phyloP scores from a whole-genome alignment of 1,140 invertebrate species.

The Aphelenchoides fujianensis region DNA sequence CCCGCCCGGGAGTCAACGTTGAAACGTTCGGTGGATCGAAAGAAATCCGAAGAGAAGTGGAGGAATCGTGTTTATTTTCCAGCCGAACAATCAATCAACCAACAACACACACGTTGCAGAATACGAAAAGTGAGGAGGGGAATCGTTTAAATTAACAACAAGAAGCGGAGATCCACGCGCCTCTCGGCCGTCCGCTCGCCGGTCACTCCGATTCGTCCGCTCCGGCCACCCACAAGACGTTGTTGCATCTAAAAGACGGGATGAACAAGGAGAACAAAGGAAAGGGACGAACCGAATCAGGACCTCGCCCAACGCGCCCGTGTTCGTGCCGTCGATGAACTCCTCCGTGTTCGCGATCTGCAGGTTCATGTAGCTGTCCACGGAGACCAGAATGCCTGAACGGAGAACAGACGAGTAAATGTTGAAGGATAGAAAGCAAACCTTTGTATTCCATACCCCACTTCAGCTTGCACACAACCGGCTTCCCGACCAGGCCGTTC shows the following conservation, averaged over 20 bases:
- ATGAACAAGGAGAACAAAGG: background rate
- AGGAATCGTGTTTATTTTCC: background rate
- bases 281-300: conserved; percentile 71
- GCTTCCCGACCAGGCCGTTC: conserved; percentile 93
- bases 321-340: conserved; percentile 77
- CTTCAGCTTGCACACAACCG: conserved; percentile 94
- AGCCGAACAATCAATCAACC: background rate
- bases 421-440: conserved; percentile 37
- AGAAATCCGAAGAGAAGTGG: background rate
- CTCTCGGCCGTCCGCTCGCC: too few relatives aligned
- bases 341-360: conserved; percentile 98
- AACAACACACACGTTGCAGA: background rate
- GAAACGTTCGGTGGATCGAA: background rate
- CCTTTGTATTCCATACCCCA: conserved; percentile 99
- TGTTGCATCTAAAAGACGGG: conserved; percentile 77
- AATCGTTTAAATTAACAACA: conserved; percentile 1
- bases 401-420: conserved; percentile 13
- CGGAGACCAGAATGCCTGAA: conserved; percentile 78
- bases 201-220: conserved; percentile 72
- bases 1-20: background rate
- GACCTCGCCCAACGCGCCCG: conserved; percentile 93
- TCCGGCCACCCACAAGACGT: conserved; percentile 91
- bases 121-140: too few relatives aligned
- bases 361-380: conserved; percentile 98
- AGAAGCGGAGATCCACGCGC: background rate